Evolutionary conservation across 2,888 invertebrate species (phyloP), one percentile per base, ranked within the genome.

Genomic region (Bursaphelenchus okinawaensis): DNA sequence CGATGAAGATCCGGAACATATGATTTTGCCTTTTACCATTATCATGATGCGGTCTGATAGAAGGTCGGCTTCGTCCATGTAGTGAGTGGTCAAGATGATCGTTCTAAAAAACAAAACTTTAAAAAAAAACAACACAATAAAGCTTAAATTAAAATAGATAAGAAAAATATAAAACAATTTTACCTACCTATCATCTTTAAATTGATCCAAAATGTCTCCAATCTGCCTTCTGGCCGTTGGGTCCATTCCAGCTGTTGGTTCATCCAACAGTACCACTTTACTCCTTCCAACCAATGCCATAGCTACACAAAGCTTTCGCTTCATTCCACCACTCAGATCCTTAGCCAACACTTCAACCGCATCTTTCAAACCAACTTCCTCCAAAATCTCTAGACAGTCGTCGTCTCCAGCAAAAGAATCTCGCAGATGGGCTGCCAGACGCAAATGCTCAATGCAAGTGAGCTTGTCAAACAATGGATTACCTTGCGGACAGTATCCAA

Each of bases 381-480:
- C 55, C n/a, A 75, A 51, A 9, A 75, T 59, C n/a, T 66, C 60
- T 4, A 61, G 50, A 55, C 66, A 65, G 54, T 72, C 70, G 50
- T 63, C 60, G 16, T 67, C 66, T 40, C 91, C 89, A 75, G 87
- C 86, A 60, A 29, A 26, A n/a, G 28, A 27, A 62, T 66, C 19
- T 66, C 77, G 78, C 29, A 79, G 68, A 19, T 71, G 69, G 12
- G 72, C 72, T 22, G 77, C 73, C 62, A 80, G 64, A 56, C 71
- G 62, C 22, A 80, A 63, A 68, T 80, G 80, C 61, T 80, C 80
- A 12, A 65, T 68, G 1, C 76, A 78, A 7, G 80, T 80, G 50
- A 80, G 62, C n/a, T 70, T 72, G 19, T 73, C 73, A 64, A 77
- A 79, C 8, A 79, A 63, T 0, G 79, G 76, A 63, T 79, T 79